Evolutionary conservation across 2,888 invertebrate genomes (phyloP), one percentile per base, ranked within the genome.

Genomic region (Apocheima hispidaria): DNA sequence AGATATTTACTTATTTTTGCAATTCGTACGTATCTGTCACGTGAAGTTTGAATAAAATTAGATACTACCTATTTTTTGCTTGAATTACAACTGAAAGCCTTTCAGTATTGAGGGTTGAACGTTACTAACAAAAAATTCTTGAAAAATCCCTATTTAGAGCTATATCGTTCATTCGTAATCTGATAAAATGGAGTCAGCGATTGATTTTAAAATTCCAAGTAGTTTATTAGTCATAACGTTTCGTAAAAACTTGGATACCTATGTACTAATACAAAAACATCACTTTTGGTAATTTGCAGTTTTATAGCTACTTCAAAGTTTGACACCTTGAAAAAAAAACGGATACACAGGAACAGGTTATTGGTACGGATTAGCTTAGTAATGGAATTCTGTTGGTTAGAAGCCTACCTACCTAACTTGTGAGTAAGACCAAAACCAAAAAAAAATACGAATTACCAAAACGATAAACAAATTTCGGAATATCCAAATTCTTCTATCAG

Each of bases 101-200:
- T 52, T 41, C 35, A 48, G 26, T 40, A 14, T 2, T 33, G 2
- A 50, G 36, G 53, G 28, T 35, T 16, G 41, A 54, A 20, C 35
- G 21, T 4, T 35, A 49, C 57, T 60, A 20, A 36, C 36, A 28
- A 41, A 12, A 55, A 46, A 48, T 38, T 21, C 21, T 54, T 49
- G 10, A 30, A 28, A 18, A 40, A 54, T 14, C 5, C 16, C 48
- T 52, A 51, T 60, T 55, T 58, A 49, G 2, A n/a, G 20, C 28
- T 51, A 53, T 60, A 58, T 66, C 59, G 30, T 36, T 55, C 33
- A 53, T 26, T 49, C n/a, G 35, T 51, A 63, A 62, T 63, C 63
- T 41, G 66, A 64, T 66, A 59, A 63, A 44, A 30, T 3, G 12
- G 14, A 53, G 46, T 9, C 44, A 54, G 10, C 26, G 38, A 40